Percentiles rank a stretch among this genome's conserved stretches.
Conservation (phyloP, 2,113 vertebrate genomes). For the Mellivora capensis region DNA sequence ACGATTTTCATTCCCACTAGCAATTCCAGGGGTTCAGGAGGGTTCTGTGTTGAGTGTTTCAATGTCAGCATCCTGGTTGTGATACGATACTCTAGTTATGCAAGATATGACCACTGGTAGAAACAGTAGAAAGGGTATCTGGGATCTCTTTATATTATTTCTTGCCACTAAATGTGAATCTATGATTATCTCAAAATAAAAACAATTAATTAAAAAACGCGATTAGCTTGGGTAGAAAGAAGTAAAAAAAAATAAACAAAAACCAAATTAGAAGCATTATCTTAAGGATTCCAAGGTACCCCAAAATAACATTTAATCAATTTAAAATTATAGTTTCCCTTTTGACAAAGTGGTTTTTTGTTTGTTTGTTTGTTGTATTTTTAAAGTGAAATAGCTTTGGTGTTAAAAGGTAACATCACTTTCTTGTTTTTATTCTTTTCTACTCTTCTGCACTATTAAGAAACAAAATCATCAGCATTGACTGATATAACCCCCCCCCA, state of each 20-base stretch:
- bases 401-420: neutral
- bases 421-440: neutral
- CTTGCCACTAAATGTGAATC: neutral
- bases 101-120: neutral
- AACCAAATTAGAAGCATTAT: neutral
- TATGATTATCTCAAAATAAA: neutral
- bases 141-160: neutral
- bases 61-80: neutral
- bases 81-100: neutral
- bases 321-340: neutral
- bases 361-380: neutral
- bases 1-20: neutral
- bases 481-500: neutral
- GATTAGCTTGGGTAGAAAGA: neutral
- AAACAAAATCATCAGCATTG: neutral
- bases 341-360: neutral
- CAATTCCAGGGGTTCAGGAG: neutral
- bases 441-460: neutral
- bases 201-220: neutral
- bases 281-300: neutral
- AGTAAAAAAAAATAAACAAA: slow-evolving; percentile 3
- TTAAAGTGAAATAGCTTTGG: neutral
- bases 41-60: neutral
- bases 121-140: neutral
- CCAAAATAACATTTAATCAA: neutral